These are phyloP conservation scores for Apoda limacodes DNA, from an alignment of 2,888 invertebrate genomes.

Conservation along the genomic window DNA sequence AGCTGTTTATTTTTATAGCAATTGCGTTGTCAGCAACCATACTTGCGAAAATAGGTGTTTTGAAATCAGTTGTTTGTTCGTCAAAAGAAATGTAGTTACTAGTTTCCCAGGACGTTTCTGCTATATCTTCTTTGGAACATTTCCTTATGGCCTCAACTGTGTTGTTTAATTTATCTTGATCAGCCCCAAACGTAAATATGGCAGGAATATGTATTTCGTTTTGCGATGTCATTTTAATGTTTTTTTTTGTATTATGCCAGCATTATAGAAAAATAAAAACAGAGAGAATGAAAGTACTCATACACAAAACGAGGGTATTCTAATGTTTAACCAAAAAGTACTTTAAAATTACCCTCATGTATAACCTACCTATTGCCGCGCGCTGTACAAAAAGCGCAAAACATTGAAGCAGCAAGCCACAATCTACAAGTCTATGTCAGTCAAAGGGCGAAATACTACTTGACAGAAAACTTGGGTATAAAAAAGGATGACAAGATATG, in stretches of 20 bases:
- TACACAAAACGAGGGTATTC: no score
- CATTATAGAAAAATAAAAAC: no score
- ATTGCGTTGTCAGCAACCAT: conserved; percentile 37
- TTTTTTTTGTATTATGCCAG: conserved; percentile 8
- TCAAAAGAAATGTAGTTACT: conserved; percentile 30
- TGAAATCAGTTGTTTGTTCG: conserved; percentile 18
- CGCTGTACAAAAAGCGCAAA: no score
- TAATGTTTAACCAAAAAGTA: no score
- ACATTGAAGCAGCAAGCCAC: no score
- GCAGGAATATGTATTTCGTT: background rate
- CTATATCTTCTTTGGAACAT: conserved; percentile 29
- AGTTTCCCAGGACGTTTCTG: conserved; percentile 48
- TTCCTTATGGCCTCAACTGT: conserved; percentile 49
- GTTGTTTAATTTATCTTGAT: conserved; percentile 19
- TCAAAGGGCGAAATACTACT: no score
- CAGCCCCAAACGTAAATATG: background rate
- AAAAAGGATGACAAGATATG: no score
- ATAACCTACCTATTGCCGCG: no score
- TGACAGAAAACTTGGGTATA: no score
- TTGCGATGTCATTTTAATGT: conserved; percentile 21
- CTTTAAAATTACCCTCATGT: no score
- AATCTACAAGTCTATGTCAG: no score
- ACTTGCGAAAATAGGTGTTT: background rate
- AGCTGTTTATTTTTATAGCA: conserved; percentile 26
- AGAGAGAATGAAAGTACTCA: no score